Evolutionary conservation across 2,797 vertebrate species (phyloP).

Genomic region (Sebastolobus alascanus): DNA sequence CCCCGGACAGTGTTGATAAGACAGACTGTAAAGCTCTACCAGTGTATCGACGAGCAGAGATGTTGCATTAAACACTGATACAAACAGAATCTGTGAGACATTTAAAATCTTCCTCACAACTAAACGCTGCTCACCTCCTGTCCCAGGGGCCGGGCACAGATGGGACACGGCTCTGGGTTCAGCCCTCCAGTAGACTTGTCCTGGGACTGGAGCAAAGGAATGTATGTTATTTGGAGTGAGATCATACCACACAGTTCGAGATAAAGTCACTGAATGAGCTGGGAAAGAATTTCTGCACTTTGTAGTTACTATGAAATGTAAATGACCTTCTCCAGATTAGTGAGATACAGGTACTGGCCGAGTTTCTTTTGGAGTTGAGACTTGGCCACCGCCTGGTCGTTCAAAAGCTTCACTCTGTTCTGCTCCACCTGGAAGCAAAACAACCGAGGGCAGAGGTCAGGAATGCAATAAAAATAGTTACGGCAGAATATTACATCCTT

Average conservation of each 20-base stretch:
- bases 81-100: not conserved
- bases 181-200: conserved; percentile 94
- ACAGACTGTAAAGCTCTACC: not conserved
- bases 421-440: conserved; percentile 91
- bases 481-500: conserved; percentile 15
- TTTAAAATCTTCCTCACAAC: not conserved
- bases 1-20: not conserved
- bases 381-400: conserved; percentile 95
- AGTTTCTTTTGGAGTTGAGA: conserved; percentile 99
- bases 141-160: conserved; percentile 94
- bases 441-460: conserved; percentile 18
- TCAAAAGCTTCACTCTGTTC: conserved; percentile 97
- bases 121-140: conserved; percentile 89
- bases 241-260: not conserved
- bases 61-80: not conserved
- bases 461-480: conserved; percentile 25
- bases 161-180: conserved; percentile 98
- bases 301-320: not conserved
- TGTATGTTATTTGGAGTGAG: not conserved
- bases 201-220: conserved; percentile 88
- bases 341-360: conserved; percentile 96
- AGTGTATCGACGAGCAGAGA: not conserved
- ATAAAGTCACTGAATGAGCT: not conserved
- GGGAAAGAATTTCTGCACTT: not conserved
- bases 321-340: conserved; percentile 95